These are phyloP conservation scores for Thomomys bottae DNA, from an alignment of 2,113 vertebrate species.

Conservation along the genomic window DNA sequence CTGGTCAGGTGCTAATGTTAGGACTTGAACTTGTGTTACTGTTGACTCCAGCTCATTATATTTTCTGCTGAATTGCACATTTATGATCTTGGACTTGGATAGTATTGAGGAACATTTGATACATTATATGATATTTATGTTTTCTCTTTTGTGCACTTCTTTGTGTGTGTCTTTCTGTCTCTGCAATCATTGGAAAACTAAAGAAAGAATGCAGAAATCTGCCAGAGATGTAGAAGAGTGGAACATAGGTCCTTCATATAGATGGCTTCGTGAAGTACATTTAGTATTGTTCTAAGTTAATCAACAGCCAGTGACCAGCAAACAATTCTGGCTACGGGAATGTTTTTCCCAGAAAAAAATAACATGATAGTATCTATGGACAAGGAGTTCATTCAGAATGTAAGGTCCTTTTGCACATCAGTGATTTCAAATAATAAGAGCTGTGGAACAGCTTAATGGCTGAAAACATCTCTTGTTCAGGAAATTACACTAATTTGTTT, in stretches of 20 bases:
- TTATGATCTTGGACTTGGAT: background rate
- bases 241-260: background rate
- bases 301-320: background rate
- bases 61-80: background rate
- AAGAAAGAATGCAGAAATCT: background rate
- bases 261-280: background rate
- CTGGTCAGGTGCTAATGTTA: background rate
- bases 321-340: background rate
- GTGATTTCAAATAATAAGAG: conserved; percentile 27
- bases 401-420: background rate
- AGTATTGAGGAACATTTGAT: background rate
- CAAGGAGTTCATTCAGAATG: background rate
- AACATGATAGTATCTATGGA: background rate
- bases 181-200: background rate
- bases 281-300: conserved; percentile 1
- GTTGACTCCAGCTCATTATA: background rate
- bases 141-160: background rate
- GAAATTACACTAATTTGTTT: conserved; percentile 10
- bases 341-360: background rate
- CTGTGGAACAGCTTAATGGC: background rate
- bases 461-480: background rate
- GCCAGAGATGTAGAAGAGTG: background rate
- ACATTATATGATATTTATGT: background rate
- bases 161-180: background rate
- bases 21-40: background rate